Evolutionary conservation across 2,113 vertebrate species (phyloP).

Genomic region (Odontophorus gujanensis): DNA sequence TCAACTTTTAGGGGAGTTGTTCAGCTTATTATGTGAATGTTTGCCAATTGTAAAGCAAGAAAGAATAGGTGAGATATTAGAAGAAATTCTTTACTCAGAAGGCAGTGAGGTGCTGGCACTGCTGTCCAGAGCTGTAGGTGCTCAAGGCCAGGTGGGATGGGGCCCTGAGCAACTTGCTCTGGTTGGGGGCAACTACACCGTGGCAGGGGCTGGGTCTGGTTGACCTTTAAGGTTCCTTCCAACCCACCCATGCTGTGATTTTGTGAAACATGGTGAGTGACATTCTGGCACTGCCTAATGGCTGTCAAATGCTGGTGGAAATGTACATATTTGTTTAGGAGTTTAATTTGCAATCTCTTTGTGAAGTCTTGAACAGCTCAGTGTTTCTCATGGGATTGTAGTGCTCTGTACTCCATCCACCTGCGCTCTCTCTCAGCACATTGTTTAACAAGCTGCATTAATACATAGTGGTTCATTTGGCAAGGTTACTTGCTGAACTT

Average conservation of each 20-base stretch:
- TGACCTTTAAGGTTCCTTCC: no score
- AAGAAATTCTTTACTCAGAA: no score
- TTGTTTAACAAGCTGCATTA: background rate
- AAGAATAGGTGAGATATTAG: background rate
- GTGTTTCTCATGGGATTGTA: fast-evolving
- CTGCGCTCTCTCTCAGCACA: background rate
- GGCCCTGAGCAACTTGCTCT: no score
- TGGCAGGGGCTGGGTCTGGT: no score
- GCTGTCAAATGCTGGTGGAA: background rate
- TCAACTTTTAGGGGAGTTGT: background rate
- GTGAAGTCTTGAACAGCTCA: background rate
- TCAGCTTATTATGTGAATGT: background rate
- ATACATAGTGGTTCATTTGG: background rate
- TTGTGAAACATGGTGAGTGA: background rate
- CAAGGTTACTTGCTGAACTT: background rate
- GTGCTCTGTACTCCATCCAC: background rate
- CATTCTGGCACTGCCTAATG: background rate
- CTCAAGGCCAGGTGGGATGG: no score
- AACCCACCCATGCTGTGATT: no score
- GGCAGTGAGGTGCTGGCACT: no score
- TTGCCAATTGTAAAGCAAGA: background rate
- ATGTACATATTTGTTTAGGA: background rate
- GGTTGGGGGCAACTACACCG: no score
- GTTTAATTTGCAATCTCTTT: background rate
- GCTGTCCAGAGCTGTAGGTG: no score